Conservation (phyloP, 2,797 vertebrate species). For the Petrocephalus sullivani region DNA sequence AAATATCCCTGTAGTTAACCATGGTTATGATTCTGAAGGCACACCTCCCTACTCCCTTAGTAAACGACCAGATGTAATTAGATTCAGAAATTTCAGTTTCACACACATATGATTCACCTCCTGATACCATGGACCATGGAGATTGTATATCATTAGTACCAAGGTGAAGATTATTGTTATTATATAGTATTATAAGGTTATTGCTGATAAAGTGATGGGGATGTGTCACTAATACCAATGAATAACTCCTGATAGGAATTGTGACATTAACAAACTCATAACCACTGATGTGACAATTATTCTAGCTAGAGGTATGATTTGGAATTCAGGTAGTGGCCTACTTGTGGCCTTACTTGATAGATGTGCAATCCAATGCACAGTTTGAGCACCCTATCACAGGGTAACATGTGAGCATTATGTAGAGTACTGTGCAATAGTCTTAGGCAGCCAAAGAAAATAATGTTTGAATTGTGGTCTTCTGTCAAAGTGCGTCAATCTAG, state of each 20-base stretch:
- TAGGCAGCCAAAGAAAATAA: too few species aligned
- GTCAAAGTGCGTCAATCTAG: too few species aligned
- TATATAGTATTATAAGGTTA: background rate
- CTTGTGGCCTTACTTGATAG: background rate
- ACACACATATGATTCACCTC: background rate
- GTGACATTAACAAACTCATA: background rate
- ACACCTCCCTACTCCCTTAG: background rate
- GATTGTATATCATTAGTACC: background rate
- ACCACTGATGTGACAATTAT: background rate
- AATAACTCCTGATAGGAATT: background rate
- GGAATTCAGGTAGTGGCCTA: background rate
- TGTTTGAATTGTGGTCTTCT: too few species aligned
- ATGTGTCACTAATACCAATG: background rate
- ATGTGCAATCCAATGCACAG: background rate
- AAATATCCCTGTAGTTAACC: background rate
- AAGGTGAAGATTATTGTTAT: background rate
- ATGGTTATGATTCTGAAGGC: background rate
- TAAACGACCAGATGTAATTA: background rate
- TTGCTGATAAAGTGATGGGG: background rate
- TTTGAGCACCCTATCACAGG: background rate
- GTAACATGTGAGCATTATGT: background rate
- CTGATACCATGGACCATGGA: background rate
- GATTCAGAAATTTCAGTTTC: background rate
- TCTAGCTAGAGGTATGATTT: background rate
- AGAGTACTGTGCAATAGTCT: background rate